Conservation (phyloP, 2,888 invertebrate species). For the Epistrophe eligans region DNA sequence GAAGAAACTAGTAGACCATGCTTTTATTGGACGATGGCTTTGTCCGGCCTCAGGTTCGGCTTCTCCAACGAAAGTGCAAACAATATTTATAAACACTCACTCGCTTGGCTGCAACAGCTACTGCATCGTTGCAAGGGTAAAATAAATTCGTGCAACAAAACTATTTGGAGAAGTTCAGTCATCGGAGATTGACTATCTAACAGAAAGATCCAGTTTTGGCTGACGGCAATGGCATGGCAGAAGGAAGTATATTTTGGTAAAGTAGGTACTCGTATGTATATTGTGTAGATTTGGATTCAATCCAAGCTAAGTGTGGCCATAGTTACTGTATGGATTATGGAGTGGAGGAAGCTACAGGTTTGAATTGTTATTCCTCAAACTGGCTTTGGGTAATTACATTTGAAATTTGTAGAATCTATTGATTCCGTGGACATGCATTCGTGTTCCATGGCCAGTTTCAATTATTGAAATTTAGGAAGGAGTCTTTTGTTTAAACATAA, state of each 20-base stretch:
- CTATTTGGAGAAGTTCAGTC: conserved; percentile 47
- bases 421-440: conserved; percentile 36
- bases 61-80: conserved; percentile 67
- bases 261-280: neutral
- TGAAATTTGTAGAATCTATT: conserved; percentile 55
- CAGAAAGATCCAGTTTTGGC: conserved; percentile 65
- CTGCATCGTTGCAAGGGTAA: conserved; percentile 43
- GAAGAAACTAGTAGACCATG: conserved; percentile 73
- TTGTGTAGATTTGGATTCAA: conserved; percentile 13
- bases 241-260: conserved; percentile 64
- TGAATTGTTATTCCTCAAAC: conserved; percentile 57
- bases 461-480: neutral
- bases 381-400: conserved; percentile 41
- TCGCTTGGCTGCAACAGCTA: conserved; percentile 39
- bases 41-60: conserved; percentile 8
- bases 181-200: conserved; percentile 56
- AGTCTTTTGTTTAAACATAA: conserved; percentile 7
- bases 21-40: conserved; percentile 40
- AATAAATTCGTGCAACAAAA: conserved; percentile 64
- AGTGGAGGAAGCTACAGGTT: conserved; percentile 48
- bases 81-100: conserved; percentile 58
- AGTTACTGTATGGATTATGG: conserved; percentile 19
- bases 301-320: conserved; percentile 2
- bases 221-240: conserved; percentile 22
- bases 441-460: conserved; percentile 28